Evolutionary conservation across 2,888 invertebrate genomes (phyloP).

Genomic region (Tenodera sinensis): DNA sequence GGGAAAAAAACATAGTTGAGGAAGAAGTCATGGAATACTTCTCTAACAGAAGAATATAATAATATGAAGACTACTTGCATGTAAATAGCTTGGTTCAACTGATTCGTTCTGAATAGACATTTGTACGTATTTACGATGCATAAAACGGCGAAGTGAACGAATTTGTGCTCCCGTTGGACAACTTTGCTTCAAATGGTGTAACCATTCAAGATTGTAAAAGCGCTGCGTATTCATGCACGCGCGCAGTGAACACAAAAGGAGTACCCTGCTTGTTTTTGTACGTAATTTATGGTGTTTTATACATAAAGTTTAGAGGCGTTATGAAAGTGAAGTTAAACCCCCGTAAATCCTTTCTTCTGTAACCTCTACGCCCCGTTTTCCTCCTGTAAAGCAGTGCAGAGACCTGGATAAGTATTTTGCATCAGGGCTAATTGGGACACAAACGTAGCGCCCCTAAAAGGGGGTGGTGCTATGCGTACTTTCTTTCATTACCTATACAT

Average conservation of each 20-base stretch:
- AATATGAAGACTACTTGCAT: too few relatives aligned
- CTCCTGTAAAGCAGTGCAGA: neutral
- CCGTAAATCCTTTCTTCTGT: neutral
- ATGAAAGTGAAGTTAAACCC: neutral
- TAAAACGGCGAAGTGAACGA: too few relatives aligned
- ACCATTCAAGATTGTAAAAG: neutral
- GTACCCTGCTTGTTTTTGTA: neutral
- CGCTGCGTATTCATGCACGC: neutral
- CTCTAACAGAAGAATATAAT: too few relatives aligned
- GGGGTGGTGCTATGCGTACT: neutral
- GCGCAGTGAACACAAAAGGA: neutral
- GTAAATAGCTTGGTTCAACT: too few relatives aligned
- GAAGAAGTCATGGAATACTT: too few relatives aligned
- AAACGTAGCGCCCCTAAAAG: neutral
- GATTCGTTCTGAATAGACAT: too few relatives aligned
- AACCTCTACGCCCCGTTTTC: neutral
- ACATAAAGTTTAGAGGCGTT: neutral
- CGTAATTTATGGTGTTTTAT: neutral
- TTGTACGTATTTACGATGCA: too few relatives aligned
- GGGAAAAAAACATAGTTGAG: too few relatives aligned
- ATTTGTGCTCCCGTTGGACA: neutral
- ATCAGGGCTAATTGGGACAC: neutral
- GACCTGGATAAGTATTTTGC: neutral
- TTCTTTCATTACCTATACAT: neutral
- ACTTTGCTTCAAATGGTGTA: neutral